Percentiles rank a stretch among this genome's conserved stretches.
Evolutionary conservation across 2,113 vertebrate genomes (phyloP).

Genomic region (Girardinichthys multiradiatus): DNA sequence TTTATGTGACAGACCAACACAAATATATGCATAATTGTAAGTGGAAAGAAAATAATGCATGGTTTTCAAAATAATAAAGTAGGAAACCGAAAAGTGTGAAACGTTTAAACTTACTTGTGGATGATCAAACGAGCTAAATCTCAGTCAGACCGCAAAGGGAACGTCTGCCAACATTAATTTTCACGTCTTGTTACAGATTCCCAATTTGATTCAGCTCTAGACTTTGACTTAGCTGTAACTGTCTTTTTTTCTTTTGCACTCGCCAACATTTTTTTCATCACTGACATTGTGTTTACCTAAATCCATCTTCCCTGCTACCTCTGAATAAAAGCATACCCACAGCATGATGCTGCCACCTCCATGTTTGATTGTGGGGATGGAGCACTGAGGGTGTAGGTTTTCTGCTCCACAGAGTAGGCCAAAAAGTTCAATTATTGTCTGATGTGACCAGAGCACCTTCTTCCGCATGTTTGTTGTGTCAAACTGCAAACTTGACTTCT

Average conservation of each 20-base stretch:
- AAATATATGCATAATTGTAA: neutral
- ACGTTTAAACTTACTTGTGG: neutral
- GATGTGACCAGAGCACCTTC: neutral
- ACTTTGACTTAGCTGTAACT: no score
- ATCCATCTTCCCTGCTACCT: no score
- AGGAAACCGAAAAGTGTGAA: neutral
- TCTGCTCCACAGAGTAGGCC: no score
- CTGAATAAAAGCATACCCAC: no score
- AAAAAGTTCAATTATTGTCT: neutral
- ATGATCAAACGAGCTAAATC: neutral
- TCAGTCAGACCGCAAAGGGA: neutral
- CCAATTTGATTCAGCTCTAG: neutral
- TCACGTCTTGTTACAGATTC: neutral
- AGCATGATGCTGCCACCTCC: no score
- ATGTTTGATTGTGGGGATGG: neutral
- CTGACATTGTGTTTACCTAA: no score
- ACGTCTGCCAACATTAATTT: neutral
- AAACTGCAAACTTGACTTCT: neutral
- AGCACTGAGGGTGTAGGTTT: neutral
- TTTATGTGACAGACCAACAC: neutral
- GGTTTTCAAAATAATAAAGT: neutral
- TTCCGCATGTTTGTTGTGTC: neutral
- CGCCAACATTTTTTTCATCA: no score
- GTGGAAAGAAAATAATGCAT: neutral
- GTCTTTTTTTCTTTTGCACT: no score